Evolutionary conservation across 1,140 invertebrate species (phyloP).

Genomic region (Reticulitermes speratus): DNA sequence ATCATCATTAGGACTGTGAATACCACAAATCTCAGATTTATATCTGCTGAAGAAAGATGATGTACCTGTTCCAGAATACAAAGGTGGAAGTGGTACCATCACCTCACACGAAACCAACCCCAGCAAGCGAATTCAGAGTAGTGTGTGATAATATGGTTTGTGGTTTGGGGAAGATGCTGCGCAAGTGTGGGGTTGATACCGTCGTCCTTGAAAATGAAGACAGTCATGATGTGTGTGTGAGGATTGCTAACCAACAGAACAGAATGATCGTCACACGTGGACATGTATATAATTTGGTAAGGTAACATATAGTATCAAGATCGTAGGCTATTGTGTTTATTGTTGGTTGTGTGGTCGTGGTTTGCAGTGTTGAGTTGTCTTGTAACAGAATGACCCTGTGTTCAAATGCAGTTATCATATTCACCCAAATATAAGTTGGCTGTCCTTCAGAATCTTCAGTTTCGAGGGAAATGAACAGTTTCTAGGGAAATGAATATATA

Average conservation of each 20-base stretch:
- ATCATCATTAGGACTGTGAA: too few relatives aligned
- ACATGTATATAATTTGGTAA: conserved; percentile 10
- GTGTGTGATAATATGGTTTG: conserved; percentile 58
- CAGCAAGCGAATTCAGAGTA: conserved; percentile 41
- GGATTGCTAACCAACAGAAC: conserved; percentile 52
- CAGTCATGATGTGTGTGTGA: conserved; percentile 52
- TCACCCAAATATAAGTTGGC: neutral
- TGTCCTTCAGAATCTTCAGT: too few relatives aligned
- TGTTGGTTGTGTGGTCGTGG: neutral
- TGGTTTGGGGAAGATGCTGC: conserved; percentile 57
- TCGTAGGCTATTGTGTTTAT: neutral
- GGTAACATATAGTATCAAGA: neutral
- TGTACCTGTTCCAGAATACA: neutral
- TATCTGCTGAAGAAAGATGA: too few relatives aligned
- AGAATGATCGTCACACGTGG: conserved; percentile 52
- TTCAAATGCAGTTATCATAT: neutral
- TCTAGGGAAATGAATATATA: too few relatives aligned
- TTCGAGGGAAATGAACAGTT: too few relatives aligned
- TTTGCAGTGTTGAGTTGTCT: neutral
- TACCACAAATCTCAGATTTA: too few relatives aligned
- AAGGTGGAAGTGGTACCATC: neutral
- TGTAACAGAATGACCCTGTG: neutral
- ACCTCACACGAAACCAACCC: neutral
- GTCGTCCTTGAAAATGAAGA: conserved; percentile 52
- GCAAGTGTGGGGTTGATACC: conserved; percentile 67